A percentile compares a stretch with the other conserved stretches of the same genome.
Evolutionary conservation across 1,140 invertebrate genomes (phyloP).

Genomic region (Campoletis sonorensis): DNA sequence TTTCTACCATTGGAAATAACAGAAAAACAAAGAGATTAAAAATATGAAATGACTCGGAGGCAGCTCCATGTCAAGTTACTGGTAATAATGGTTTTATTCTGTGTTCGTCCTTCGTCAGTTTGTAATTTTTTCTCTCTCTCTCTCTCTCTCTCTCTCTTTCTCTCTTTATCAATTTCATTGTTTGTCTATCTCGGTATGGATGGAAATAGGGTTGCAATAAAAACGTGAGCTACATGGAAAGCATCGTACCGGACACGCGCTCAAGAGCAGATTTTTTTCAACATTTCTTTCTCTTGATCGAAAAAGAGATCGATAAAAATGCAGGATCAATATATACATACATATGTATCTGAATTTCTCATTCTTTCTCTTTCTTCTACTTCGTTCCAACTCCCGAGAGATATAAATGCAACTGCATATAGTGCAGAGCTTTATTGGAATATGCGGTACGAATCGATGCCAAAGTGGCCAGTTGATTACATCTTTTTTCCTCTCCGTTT

Average conservation of each 20-base stretch:
- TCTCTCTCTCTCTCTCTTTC: neutral
- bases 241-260: neutral
- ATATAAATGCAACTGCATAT: neutral
- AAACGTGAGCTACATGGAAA: slow-evolving; percentile 40
- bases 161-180: neutral
- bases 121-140: neutral
- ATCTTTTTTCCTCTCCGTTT: neutral
- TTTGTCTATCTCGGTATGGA: neutral
- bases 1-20: too few relatives aligned
- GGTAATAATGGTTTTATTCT: neutral
- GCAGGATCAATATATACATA: neutral
- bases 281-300: neutral
- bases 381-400: neutral
- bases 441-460: slow-evolving; percentile 46
- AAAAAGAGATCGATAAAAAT: slow-evolving; percentile 35
- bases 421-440: slow-evolving; percentile 41
- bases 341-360: neutral
- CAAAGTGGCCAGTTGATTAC: slow-evolving; percentile 40
- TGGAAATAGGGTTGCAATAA: slow-evolving; percentile 40
- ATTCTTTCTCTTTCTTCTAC: neutral
- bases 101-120: slow-evolving; percentile 9
- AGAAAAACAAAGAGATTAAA: too few relatives aligned
- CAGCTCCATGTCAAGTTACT: too few relatives aligned
- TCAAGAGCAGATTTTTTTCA: neutral
- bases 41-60: too few relatives aligned